Evolutionary conservation across 1,140 invertebrate species (phyloP), one percentile per base, ranked within the genome.

Genomic region (Euborellia annulipes): DNA sequence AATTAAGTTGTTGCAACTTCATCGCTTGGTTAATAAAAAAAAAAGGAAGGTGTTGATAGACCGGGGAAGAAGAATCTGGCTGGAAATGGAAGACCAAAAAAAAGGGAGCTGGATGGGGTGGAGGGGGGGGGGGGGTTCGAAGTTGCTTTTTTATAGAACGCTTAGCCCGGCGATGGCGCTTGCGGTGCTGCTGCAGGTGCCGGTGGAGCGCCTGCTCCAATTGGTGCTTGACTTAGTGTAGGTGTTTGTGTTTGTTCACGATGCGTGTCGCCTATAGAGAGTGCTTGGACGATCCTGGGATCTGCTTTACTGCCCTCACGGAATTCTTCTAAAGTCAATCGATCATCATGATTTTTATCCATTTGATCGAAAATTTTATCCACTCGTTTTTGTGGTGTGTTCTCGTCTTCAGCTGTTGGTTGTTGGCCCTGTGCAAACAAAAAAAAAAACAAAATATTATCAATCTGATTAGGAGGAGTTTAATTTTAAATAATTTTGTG

Each of bases 281-380:
- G 65, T n/a, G 84, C 94, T 66, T 97, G 92, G 14, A 98, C 92
- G 61, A 98, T 98, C 65, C 92, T 79, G 3, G 94, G 93, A 68
- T 98, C 94, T 36, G 90, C 90, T 68, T 97, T 97, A 62, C 91
- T 95, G 50, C 93, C 93, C 69, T 98, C 94, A 57, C 92, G 80
- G 68, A 98, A 98, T 66, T 98, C 94, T 58, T 98, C 93, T 51
- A 96, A 74, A 13, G 92, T 97, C 50, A 98, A 74, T 61, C 85
- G 81, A 61, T 95, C 92, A 68, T 98, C 94, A 66, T 94, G 86
- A 62, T 98, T 98, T 69, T 96, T 94, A 68, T 96, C 92, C 89
- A 96, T 94, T 62, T 93, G 89, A 63, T 92, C 86, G 67, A 95
- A 96, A 59, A 96, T 96, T 64, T 93, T 91, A 64, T 96, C 91